Conservation (phyloP, 2,888 invertebrate genomes). For the Dioctria linearis region DNA sequence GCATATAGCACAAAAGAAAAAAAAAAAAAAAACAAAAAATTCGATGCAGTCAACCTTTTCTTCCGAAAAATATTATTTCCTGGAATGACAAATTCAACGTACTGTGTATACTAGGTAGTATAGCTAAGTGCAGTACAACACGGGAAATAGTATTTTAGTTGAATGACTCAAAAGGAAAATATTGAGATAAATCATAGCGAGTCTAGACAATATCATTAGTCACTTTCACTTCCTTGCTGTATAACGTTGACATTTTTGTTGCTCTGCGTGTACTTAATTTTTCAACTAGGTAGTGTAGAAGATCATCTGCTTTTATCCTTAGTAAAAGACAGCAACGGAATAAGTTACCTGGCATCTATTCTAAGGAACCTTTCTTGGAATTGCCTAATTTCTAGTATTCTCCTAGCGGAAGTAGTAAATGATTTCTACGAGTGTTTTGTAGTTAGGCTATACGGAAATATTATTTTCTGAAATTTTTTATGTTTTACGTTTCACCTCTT, state of each 20-base stretch:
- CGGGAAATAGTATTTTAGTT: not conserved
- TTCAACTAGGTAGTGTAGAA: too few species aligned
- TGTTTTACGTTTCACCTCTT: too few species aligned
- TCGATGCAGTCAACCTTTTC: not conserved
- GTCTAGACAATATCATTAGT: constrained; percentile 42
- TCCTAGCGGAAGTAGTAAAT: too few species aligned
- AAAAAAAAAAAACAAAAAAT: not conserved
- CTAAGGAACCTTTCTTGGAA: too few species aligned
- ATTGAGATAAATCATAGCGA: constrained; percentile 27
- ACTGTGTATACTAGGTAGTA: too few species aligned
- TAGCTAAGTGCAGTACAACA: constrained; percentile 7
- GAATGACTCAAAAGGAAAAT: constrained; percentile 10
- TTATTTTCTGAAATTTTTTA: too few species aligned
- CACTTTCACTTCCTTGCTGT: not conserved
- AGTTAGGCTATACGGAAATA: too few species aligned
- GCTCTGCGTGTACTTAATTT: constrained; percentile 4
- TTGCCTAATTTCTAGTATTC: too few species aligned
- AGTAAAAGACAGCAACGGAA: too few species aligned
- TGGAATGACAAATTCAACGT: constrained; percentile 10
- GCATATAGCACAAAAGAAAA: not conserved
- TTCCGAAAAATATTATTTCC: constrained; percentile 5
- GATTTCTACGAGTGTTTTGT: too few species aligned
- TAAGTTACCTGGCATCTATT: too few species aligned
- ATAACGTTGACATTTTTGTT: not conserved
- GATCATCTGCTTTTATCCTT: not conserved